A percentile compares a stretch with the other conserved stretches of the same genome.
Conservation (phyloP, 2,888 invertebrate species). For the Trachelus stipa region DNA sequence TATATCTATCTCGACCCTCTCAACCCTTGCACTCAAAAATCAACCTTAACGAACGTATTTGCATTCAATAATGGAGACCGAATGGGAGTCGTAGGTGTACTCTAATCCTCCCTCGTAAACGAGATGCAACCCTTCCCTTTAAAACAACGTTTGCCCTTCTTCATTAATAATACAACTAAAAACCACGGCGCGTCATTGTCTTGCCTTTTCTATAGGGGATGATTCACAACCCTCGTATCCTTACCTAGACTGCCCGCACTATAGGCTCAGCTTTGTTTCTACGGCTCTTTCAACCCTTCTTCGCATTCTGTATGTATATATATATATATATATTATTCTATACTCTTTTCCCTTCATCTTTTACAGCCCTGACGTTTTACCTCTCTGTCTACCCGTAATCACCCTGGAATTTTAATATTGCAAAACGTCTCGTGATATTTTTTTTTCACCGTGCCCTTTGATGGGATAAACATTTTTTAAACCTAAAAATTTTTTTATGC, state of each 20-base stretch:
- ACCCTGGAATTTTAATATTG: too few relatives aligned
- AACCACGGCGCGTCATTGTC: slow-evolving; percentile 37
- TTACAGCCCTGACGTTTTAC: too few relatives aligned
- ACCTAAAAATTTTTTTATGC: too few relatives aligned
- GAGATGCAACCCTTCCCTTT: slow-evolving; percentile 11
- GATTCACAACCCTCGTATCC: neutral
- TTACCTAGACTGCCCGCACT: neutral
- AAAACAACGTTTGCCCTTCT: slow-evolving; percentile 29
- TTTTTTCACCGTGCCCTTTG: too few relatives aligned
- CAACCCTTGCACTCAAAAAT: slow-evolving; percentile 37
- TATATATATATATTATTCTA: too few relatives aligned
- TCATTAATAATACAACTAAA: slow-evolving; percentile 50
- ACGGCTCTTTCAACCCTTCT: slow-evolving; percentile 15
- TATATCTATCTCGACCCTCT: too few relatives aligned
- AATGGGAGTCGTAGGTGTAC: slow-evolving; percentile 10
- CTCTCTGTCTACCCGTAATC: too few relatives aligned
- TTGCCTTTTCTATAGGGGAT: slow-evolving; percentile 21
- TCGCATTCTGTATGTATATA: too few relatives aligned
- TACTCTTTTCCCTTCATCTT: too few relatives aligned
- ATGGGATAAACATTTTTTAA: too few relatives aligned
- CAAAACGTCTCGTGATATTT: too few relatives aligned
- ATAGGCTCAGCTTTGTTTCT: slow-evolving; percentile 27
- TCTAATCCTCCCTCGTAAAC: slow-evolving; percentile 1
- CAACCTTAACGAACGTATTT: slow-evolving; percentile 53
- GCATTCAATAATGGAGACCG: slow-evolving; percentile 53